Conservation (phyloP, 1,140 invertebrate species). For the Formica selysi region DNA sequence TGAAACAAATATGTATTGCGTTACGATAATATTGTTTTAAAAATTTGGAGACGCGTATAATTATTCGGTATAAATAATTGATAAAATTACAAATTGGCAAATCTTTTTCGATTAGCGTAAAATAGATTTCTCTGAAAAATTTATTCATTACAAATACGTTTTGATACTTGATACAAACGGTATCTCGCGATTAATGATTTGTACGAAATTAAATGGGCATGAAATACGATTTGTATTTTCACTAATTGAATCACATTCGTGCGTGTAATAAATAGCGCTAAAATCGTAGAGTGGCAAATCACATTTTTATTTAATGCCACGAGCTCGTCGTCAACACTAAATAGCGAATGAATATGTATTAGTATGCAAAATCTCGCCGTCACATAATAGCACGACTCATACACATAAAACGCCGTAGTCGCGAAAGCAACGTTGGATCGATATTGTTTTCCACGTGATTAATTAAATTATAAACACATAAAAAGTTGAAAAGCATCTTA, state of each 20-base stretch:
- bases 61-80: not conserved
- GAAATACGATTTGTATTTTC: constrained; percentile 43
- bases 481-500: not conserved
- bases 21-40: not conserved
- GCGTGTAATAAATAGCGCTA: constrained; percentile 29
- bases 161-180: constrained; percentile 16
- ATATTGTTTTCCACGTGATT: constrained; percentile 2
- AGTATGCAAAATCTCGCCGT: constrained; percentile 42
- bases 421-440: constrained; percentile 22
- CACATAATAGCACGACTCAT: constrained; percentile 9
- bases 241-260: constrained; percentile 50
- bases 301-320: constrained; percentile 55
- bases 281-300: constrained; percentile 53
- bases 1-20: not conserved
- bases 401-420: not conserved
- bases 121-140: constrained; percentile 3
- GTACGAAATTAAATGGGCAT: constrained; percentile 30
- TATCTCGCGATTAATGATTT: not conserved
- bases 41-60: not conserved
- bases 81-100: not conserved
- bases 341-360: constrained; percentile 53
- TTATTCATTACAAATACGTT: not conserved
- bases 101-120: not conserved
- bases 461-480: constrained; percentile 13
- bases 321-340: constrained; percentile 18